Conservation (phyloP, 2,888 invertebrate species). For the Terebella lapidaria region DNA sequence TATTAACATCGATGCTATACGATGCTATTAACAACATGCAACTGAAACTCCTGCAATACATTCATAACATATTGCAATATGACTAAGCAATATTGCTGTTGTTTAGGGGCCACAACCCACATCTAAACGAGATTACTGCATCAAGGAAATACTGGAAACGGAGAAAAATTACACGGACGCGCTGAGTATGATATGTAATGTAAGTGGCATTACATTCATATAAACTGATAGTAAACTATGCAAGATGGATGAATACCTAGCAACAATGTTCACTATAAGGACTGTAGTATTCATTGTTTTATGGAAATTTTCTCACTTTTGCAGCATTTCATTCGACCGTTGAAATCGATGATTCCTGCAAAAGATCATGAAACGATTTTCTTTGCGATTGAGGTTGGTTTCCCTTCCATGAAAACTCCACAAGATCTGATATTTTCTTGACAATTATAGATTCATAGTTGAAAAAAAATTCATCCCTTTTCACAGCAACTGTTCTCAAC, state of each 20-base stretch:
- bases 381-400: constrained; percentile 79
- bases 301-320: too few species aligned
- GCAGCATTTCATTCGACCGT: constrained; percentile 55
- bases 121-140: constrained; percentile 83
- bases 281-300: too few species aligned
- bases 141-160: constrained; percentile 84
- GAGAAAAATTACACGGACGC: constrained; percentile 91
- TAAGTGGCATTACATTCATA: constrained; percentile 23
- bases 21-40: too few species aligned
- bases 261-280: too few species aligned
- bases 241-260: too few species aligned
- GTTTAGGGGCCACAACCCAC: neutral
- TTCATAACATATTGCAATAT: too few species aligned
- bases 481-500: constrained; percentile 76
- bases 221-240: too few species aligned
- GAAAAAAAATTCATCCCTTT: neutral
- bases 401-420: neutral
- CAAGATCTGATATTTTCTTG: too few species aligned
- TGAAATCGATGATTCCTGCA: constrained; percentile 66
- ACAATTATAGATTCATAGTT: too few species aligned
- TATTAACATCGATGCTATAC: too few species aligned
- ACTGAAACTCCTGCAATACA: too few species aligned
- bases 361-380: constrained; percentile 79
- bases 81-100: too few species aligned
- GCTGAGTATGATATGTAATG: constrained; percentile 63